Evolutionary conservation across 2,888 invertebrate genomes (phyloP).

Genomic region (Molanna angustata): DNA sequence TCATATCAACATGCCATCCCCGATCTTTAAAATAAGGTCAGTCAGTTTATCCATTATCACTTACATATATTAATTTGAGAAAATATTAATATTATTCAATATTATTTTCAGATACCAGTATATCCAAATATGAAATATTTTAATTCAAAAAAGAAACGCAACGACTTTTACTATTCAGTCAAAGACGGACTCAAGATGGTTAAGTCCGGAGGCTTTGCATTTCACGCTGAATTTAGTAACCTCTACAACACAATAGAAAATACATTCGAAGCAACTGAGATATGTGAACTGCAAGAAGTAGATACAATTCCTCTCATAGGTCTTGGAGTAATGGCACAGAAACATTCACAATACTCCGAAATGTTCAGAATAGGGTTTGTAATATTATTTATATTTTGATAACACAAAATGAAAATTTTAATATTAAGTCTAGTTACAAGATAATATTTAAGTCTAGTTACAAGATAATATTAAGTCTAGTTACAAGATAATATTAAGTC

Average conservation of each 20-base stretch:
- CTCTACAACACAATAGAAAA: conserved; percentile 23
- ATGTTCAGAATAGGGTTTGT: conserved; percentile 31
- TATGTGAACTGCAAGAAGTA: conserved; percentile 31
- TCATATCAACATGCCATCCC: too few species aligned
- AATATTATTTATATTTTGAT: too few species aligned
- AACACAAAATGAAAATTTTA: too few species aligned
- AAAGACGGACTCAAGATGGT: conserved; percentile 20
- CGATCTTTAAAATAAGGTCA: too few species aligned
- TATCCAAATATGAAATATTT: conserved; percentile 29
- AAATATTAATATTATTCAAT: too few species aligned
- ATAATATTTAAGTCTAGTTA: too few species aligned
- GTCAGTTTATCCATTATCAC: too few species aligned
- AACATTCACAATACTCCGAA: conserved; percentile 29
- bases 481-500: too few species aligned
- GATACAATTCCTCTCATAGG: conserved; percentile 21
- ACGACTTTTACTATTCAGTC: conserved; percentile 26
- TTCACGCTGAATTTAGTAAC: conserved; percentile 25
- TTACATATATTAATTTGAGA: too few species aligned
- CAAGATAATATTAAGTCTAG: too few species aligned
- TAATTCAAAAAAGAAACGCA: conserved; percentile 26
- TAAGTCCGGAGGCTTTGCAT: conserved; percentile 27
- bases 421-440: too few species aligned
- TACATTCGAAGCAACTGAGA: conserved; percentile 29
- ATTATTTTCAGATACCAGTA: conserved; percentile 14
- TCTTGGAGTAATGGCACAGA: conserved; percentile 23